Evolutionary conservation across 2,113 vertebrate genomes (phyloP), one percentile per base, ranked within the genome.

Genomic region (Tretioscincus oriximinensis): DNA sequence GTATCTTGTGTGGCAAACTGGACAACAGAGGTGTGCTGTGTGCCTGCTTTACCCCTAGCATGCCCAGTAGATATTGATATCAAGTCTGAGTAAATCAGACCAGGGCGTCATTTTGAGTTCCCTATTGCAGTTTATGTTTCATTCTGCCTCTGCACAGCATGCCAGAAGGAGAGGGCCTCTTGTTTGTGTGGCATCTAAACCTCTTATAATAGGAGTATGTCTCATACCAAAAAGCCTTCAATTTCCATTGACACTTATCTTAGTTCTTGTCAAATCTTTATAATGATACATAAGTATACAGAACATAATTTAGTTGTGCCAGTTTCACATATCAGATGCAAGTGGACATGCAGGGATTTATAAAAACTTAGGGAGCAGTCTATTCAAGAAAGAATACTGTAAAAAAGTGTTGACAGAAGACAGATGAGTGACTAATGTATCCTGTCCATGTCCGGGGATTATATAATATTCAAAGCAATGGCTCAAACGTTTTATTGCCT

Each of bases 291-390:
- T 29, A 69, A 35, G 60, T 64, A 73, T 31, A 28, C 3, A 73
- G 45, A 12, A 26, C 20, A 49, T 80, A 21, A 69, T 63, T 72
- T 63, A 72, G 49, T 80, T 4, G 66, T 73, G 22, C 26, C 28
- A 51, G 47, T 81, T 69, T 14, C n/a, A 69, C 58, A 76, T 63
- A 82, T 64, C 28, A 70, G 28, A 70, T 58, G n/a, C n/a, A 69
- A 67, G 67, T 31, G n/a, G n/a, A 67, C n/a, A 35, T 9, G 14
- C 8, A 51, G 58, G 26, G 54, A 4, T 35, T 11, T 58, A 58
- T 61, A 54, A 69, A 29, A 76, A 10, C 18, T 22, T 51, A 9
- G 2, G 7, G 4, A 31, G 21, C 54, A 60, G 67, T 67, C 21
- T 29, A 10, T 16, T 14, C 28, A 65, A 9, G 41, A 8, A 51